Percentiles rank a stretch among this genome's conserved stretches.
phyloP scores from a whole-genome alignment of 2,888 invertebrate genomes.

The Branchipolynoe longqiensis region DNA sequence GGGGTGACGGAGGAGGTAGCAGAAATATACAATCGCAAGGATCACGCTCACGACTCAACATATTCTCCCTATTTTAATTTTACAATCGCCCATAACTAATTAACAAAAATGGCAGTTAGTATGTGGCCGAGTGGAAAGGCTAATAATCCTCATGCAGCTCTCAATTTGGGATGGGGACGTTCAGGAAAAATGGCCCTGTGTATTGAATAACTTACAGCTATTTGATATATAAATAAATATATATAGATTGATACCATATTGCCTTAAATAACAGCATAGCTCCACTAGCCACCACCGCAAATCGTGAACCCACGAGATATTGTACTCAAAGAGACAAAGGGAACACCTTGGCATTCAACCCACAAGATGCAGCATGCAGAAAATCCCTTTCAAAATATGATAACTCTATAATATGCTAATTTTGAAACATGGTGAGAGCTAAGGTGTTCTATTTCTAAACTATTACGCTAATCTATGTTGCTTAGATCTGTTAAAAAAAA shows the following conservation, averaged over 20 bases:
- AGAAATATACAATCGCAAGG: too few species aligned
- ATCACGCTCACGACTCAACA: too few species aligned
- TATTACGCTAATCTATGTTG: not conserved
- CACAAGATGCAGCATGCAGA: constrained; percentile 44
- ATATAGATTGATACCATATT: constrained; percentile 25
- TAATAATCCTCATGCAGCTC: not conserved
- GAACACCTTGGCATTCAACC: too few species aligned
- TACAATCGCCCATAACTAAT: too few species aligned
- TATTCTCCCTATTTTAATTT: too few species aligned
- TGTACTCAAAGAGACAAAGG: not conserved
- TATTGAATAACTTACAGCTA: constrained; percentile 19
- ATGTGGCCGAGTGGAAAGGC: too few species aligned
- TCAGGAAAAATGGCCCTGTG: not conserved
- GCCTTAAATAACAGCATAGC: constrained; percentile 39
- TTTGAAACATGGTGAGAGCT: not conserved
- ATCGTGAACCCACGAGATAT: not conserved
- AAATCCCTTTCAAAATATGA: too few species aligned
- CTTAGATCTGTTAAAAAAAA: not conserved
- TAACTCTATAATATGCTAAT: not conserved
- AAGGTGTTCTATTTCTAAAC: constrained; percentile 3
- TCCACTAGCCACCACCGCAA: not conserved
- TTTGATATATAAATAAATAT: too few species aligned
- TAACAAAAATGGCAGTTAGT: too few species aligned
- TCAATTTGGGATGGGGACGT: not conserved
- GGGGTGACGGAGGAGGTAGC: too few species aligned